Base-by-base conservation (phyloP, 2,888 invertebrate species). In the Drosophila acutilabella region DNA sequence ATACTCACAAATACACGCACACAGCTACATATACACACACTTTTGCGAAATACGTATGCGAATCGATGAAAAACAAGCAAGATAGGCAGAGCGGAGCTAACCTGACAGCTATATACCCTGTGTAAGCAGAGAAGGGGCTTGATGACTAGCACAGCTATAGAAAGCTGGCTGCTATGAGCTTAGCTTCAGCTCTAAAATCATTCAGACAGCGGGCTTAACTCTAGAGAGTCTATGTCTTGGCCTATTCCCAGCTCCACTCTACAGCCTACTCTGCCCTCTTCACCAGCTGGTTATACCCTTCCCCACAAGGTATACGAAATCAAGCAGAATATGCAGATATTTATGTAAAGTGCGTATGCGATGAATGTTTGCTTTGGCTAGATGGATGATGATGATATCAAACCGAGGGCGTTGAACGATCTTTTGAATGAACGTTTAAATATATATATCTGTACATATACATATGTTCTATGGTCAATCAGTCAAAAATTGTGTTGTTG, bases 351-450 rank as follows among this genome's bases (percentile, higher is more conserved):
- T 78, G 78, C 69, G 66, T 71, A 45, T 48, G 42, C 50, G 40
- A 36, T 67, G 41, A 14, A 20, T 56, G 47, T 16, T 14, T 56
- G 45, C 20, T 36, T 38, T n/a, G 26, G 48, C 6, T 48, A 30
- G 70, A 69, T 69, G 54, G 56, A 50, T 40, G 59, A 30, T 30
- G 57, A 71, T 61, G 72, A 71, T 62, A 59, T 77, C 72, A 62
- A 30, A 56, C 58, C n/a, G 85, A 78, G 85, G 81, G 88, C 82
- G 82, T 88, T 76, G 76, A 65, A 78, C 74, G 78, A 85, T 72
- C 80, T n/a, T 66, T 45, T 59, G 42, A 71, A 54, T 54, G 68
- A 67, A 44, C 68, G 58, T 67, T 74, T 73, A 62, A 54, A 51
- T 36, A 30, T 41, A 33, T 18, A n/a, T 42, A 23, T 23, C 23